Conservation (phyloP, 2,113 vertebrate genomes). For the Neodontobutis hainanensis region DNA sequence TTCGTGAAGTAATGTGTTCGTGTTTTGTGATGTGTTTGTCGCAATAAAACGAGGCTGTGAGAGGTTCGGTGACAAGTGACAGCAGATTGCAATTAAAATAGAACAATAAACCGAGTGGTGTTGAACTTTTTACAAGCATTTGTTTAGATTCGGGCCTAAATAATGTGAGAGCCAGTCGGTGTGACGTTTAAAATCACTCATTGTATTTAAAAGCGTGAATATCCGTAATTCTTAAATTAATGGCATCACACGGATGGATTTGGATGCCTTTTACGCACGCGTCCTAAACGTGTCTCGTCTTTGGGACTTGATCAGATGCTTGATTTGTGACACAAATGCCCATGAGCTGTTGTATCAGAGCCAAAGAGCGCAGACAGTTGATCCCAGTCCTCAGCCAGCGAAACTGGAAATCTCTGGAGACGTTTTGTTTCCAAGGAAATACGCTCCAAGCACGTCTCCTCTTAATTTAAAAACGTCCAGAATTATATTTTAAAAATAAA, state of each 20-base stretch:
- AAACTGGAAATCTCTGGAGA: slow-evolving; percentile 24
- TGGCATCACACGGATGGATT: slow-evolving; percentile 1
- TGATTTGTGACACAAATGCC: slow-evolving; percentile 53
- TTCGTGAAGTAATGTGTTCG: slow-evolving; percentile 70
- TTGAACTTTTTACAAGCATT: neutral
- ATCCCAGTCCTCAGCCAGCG: slow-evolving; percentile 44
- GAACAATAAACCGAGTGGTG: slow-evolving; percentile 33
- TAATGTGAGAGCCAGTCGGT: neutral
- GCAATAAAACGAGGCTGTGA: slow-evolving; percentile 62
- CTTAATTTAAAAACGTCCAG: neutral
- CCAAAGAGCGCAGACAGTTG: slow-evolving; percentile 51
- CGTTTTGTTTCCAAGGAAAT: neutral
- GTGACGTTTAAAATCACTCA: neutral
- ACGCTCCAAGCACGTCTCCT: neutral
- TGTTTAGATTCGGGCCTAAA: neutral
- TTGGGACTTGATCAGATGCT: slow-evolving; percentile 53
- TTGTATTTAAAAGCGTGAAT: neutral
- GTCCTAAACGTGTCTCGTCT: neutral
- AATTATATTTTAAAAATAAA: slow-evolving; percentile 9
- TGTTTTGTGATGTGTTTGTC: slow-evolving; percentile 72
- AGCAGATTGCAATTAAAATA: slow-evolving; percentile 32
- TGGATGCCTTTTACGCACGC: slow-evolving; percentile 9
- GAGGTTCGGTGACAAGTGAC: slow-evolving; percentile 53
- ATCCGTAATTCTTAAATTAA: neutral
- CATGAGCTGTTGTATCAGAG: slow-evolving; percentile 57